These are phyloP conservation scores for Cotesia vestalis DNA, from an alignment of 1,140 invertebrate genomes.

Conservation along the genomic window DNA sequence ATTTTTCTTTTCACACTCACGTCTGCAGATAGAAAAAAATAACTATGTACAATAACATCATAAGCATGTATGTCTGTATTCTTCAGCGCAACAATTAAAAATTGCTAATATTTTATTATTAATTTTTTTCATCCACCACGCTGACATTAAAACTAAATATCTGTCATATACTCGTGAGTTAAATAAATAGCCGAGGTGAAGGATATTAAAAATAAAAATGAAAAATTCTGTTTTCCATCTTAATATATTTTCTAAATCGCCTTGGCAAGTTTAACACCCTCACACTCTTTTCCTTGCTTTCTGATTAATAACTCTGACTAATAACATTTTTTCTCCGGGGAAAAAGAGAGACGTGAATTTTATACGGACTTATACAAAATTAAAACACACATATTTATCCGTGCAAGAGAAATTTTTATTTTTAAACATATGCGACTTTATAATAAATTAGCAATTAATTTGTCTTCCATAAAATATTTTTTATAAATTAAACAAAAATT, in stretches of 20 bases:
- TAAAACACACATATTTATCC: conserved; percentile 59
- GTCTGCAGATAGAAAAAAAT: conserved; percentile 48
- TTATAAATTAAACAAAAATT: no score
- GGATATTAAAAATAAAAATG: background rate
- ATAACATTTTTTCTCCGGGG: conserved; percentile 62
- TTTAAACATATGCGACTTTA: no score
- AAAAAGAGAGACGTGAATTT: conserved; percentile 40
- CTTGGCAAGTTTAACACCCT: conserved; percentile 4
- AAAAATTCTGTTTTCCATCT: conserved; percentile 53
- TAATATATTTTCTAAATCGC: conserved; percentile 58
- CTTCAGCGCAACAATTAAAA: no score
- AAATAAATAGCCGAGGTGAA: background rate
- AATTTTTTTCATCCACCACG: no score
- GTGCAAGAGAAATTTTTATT: no score
- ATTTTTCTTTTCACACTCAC: conserved; percentile 60
- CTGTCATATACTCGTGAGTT: no score
- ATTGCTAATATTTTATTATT: no score
- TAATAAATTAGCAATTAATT: no score
- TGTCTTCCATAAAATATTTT: no score
- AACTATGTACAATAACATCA: background rate
- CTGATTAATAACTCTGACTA: conserved; percentile 65
- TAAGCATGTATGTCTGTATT: background rate
- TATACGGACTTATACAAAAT: conserved; percentile 62
- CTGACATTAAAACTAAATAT: background rate
- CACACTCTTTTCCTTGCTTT: conserved; percentile 36